These are phyloP conservation scores for Hydropsyche tenuis DNA, from an alignment of 1,140 invertebrate genomes.

Conservation along the genomic window DNA sequence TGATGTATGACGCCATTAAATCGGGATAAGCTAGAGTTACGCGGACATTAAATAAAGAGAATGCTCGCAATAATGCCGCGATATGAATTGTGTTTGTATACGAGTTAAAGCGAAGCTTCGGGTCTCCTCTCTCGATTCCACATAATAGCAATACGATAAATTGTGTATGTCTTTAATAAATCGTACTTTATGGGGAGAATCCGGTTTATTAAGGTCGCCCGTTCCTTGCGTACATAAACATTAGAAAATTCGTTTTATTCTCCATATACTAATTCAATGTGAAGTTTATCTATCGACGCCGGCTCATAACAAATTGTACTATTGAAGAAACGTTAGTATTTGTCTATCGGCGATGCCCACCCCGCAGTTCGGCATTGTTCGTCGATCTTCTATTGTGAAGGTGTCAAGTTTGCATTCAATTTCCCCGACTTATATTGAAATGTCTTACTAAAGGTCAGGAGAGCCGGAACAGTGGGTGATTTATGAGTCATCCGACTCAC, in stretches of 20 bases:
- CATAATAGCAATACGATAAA: not conserved
- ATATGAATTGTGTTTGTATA: constrained; percentile 1
- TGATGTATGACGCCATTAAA: constrained; percentile 35
- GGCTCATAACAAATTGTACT: not conserved
- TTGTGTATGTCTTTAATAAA: not conserved
- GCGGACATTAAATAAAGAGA: constrained; percentile 21
- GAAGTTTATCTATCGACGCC: no score
- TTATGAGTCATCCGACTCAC: not conserved
- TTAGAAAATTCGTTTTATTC: no score
- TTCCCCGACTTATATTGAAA: constrained; percentile 13
- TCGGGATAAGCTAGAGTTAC: constrained; percentile 11
- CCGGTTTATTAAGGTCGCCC: not conserved
- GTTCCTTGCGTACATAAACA: not conserved
- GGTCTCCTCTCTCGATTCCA: no score
- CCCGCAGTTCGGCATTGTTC: no score
- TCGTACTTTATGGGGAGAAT: not conserved
- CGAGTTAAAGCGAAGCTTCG: not conserved
- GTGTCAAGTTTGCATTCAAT: constrained; percentile 17
- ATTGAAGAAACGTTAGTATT: constrained; percentile 23
- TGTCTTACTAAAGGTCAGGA: constrained; percentile 16
- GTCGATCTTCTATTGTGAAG: constrained; percentile 11
- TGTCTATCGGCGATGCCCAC: not conserved
- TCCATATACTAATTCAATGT: no score
- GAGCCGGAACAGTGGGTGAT: constrained; percentile 9
- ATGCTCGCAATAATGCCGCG: not conserved